Evolutionary conservation across 2,888 invertebrate species (phyloP).

Genomic region (Mermis nigrescens): DNA sequence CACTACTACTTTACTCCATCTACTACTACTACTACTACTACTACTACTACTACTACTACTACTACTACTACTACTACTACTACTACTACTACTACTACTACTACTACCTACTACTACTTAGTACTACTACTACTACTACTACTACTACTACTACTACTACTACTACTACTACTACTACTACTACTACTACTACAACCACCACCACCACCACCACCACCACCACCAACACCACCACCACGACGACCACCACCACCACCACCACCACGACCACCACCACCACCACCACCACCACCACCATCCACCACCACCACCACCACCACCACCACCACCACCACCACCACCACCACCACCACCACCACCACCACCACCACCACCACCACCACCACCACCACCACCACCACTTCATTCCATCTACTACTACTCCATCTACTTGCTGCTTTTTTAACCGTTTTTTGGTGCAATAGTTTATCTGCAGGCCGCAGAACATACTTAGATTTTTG

Average conservation of each 20-base stretch:
- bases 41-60: too few relatives aligned
- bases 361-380: neutral
- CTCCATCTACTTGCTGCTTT: neutral
- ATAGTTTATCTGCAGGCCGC: too few relatives aligned
- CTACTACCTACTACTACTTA: too few relatives aligned
- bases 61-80: neutral
- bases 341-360: neutral
- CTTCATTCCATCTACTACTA: neutral
- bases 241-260: neutral
- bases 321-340: neutral
- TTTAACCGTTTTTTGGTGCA: neutral
- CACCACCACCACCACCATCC: too few relatives aligned
- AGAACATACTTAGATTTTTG: too few relatives aligned
- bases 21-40: too few relatives aligned
- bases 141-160: neutral
- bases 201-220: too few relatives aligned
- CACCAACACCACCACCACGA: too few relatives aligned
- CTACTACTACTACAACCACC: too few relatives aligned
- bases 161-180: neutral
- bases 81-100: neutral
- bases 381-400: neutral
- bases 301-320: neutral
- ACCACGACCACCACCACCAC: neutral
- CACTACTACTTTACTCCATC: too few relatives aligned
- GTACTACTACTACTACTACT: too few relatives aligned